A percentile compares a stretch with the other conserved stretches of the same genome.
Evolutionary conservation across 2,797 vertebrate genomes (phyloP).

Genomic region (Allobates femoralis): DNA sequence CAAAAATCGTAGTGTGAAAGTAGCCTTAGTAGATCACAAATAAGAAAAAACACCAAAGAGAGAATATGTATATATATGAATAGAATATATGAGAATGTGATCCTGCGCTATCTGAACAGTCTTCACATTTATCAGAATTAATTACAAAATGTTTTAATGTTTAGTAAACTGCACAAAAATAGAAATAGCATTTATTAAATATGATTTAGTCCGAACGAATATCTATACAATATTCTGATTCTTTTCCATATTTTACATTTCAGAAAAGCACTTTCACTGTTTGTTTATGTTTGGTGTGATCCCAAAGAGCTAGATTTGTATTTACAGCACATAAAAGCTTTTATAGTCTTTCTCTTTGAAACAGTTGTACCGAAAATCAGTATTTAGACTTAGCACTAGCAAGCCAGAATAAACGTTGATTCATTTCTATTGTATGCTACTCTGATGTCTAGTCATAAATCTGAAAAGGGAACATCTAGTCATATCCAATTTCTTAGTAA

Average conservation of each 20-base stretch:
- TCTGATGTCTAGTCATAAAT: constrained; percentile 44
- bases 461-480: constrained; percentile 63
- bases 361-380: constrained; percentile 50
- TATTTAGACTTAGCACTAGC: constrained; percentile 37
- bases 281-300: constrained; percentile 38
- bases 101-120: neutral
- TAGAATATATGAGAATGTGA: constrained; percentile 5
- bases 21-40: constrained; percentile 27
- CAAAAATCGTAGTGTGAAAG: too few species aligned
- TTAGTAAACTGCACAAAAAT: neutral
- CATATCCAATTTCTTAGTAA: constrained; percentile 62
- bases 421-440: constrained; percentile 55
- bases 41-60: neutral
- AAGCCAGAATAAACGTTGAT: constrained; percentile 59
- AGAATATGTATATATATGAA: too few species aligned
- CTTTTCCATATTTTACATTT: constrained; percentile 21
- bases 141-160: neutral
- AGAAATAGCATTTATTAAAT: neutral
- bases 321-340: constrained; percentile 45
- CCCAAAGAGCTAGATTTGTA: constrained; percentile 26
- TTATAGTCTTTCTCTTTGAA: constrained; percentile 48
- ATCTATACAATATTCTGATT: constrained; percentile 20
- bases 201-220: neutral
- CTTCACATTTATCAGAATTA: neutral
- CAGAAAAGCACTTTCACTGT: constrained; percentile 1